Conservation (phyloP, 2,888 invertebrate genomes). For the Drosophila rellima region DNA sequence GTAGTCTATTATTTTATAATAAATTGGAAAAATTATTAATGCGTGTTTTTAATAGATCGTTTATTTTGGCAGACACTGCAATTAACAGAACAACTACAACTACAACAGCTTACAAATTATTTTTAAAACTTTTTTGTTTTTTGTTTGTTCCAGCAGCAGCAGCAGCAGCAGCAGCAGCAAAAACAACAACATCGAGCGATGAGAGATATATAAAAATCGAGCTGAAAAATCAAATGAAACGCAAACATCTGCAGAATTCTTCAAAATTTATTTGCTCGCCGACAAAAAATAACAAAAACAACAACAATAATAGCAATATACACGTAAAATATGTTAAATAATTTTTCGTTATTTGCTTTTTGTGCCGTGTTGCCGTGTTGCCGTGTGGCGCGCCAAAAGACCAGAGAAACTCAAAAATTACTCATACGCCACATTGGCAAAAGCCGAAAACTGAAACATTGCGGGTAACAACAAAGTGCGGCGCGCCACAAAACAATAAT, state of each 20-base stretch:
- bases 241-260: slow-evolving; percentile 66
- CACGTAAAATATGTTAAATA: slow-evolving; percentile 56
- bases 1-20: slow-evolving; percentile 69
- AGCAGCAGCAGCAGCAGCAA: no score
- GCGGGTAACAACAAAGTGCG: slow-evolving; percentile 56
- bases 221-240: slow-evolving; percentile 51
- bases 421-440: slow-evolving; percentile 63
- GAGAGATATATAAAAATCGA: slow-evolving; percentile 43
- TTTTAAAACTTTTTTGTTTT: slow-evolving; percentile 51
- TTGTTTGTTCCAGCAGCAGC: slow-evolving; percentile 24
- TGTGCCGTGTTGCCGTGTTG: slow-evolving; percentile 26
- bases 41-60: slow-evolving; percentile 53
- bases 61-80: slow-evolving; percentile 62
- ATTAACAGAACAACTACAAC: slow-evolving; percentile 30
- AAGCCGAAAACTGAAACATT: slow-evolving; percentile 29
- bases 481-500: slow-evolving; percentile 18
- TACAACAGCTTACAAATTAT: slow-evolving; percentile 64
- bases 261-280: slow-evolving; percentile 71
- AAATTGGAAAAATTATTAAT: slow-evolving; percentile 72
- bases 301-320: slow-evolving; percentile 15
- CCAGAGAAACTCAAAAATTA: slow-evolving; percentile 49
- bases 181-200: slow-evolving; percentile 6
- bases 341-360: slow-evolving; percentile 49
- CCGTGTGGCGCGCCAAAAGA: slow-evolving; percentile 18
- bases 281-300: slow-evolving; percentile 26